phyloP scores from a whole-genome alignment of 1,140 invertebrate species.

The Rhyacophila brunnea region DNA sequence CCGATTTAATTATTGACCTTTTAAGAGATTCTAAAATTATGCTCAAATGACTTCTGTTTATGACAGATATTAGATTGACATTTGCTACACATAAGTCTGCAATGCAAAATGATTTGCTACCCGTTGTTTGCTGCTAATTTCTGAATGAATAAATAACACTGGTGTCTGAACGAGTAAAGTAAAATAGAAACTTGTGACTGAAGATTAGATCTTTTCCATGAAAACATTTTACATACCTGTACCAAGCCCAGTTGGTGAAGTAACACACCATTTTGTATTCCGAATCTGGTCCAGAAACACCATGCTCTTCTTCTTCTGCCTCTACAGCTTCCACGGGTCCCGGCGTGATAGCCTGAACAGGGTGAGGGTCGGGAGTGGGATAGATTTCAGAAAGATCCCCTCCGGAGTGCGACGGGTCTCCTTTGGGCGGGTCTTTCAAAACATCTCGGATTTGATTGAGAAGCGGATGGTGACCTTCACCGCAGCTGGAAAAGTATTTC shows the following conservation, averaged over 20 bases:
- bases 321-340: slow-evolving; percentile 28
- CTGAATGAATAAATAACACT: not conserved
- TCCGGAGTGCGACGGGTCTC: not conserved
- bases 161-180: too few relatives aligned
- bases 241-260: slow-evolving; percentile 94
- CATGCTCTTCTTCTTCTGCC: slow-evolving; percentile 27
- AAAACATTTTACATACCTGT: slow-evolving; percentile 56
- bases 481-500: too few relatives aligned
- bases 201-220: too few relatives aligned
- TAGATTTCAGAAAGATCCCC: not conserved
- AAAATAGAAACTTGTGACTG: too few relatives aligned
- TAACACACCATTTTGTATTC: slow-evolving; percentile 80
- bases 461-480: slow-evolving; percentile 73
- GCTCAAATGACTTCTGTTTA: too few relatives aligned
- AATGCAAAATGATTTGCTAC: too few relatives aligned
- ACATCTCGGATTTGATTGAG: slow-evolving; percentile 68
- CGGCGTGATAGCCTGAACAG: slow-evolving; percentile 10
- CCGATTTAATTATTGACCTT: too few relatives aligned
- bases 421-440: slow-evolving; percentile 51
- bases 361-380: not conserved
- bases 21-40: too few relatives aligned
- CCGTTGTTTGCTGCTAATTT: not conserved
- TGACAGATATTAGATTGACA: too few relatives aligned
- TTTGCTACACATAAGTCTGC: too few relatives aligned
- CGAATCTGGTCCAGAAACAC: slow-evolving; percentile 31